Evolutionary conservation across 2,888 invertebrate species (phyloP), one percentile per base, ranked within the genome.

Genomic region (Thereva unica): DNA sequence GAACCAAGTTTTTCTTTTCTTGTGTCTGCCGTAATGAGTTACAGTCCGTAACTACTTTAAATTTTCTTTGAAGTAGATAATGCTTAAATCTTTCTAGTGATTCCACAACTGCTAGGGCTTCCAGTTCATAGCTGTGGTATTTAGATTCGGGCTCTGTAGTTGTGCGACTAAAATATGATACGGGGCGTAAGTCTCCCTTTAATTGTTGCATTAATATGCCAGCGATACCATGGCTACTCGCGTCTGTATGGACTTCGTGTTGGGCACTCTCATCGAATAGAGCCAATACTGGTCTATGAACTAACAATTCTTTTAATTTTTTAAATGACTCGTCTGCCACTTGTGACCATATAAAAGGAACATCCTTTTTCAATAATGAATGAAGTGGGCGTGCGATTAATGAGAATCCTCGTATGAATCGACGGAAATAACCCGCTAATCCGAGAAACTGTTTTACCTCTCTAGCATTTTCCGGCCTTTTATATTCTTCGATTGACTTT

Each of bases 371-470:
- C n/a, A 38, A 7, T n/a, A 59, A 10, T 38, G 5, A 34, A 59
- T 45, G 45, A 2, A 47, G 10, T 10, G 57, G 57, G 5, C 7
- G 6, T 35, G 57, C 57, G 1, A 59, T 59, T n/a, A 5, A 10
- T 3, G 57, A 35, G n/a, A 37, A 47, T 6, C 35, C 35, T 37
- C 37, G 5, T 7, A 59, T 10, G 12, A 59, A 47, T 37, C 57
- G 57, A 4, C 45, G 41, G 12, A 47, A 59, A 59, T 59, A 59
- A 35, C 47, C 57, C 3, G 47, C 8, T 10, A 59, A 12, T 3
- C 47, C 45, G 3, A 47, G 38, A 8, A 59, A 59, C 12, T 59
- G 47, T 47, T 47, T 59, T 8, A 59, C 37, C 37, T 59, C 57
- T 5, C n/a, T 12, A 5, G 38, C 47, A 45, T 59, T 59, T 7